A percentile compares a stretch with the other conserved stretches of the same genome.
These are phyloP conservation scores for Hippocampus zosterae DNA, from an alignment of 2,113 vertebrate genomes.

Conservation along the genomic window DNA sequence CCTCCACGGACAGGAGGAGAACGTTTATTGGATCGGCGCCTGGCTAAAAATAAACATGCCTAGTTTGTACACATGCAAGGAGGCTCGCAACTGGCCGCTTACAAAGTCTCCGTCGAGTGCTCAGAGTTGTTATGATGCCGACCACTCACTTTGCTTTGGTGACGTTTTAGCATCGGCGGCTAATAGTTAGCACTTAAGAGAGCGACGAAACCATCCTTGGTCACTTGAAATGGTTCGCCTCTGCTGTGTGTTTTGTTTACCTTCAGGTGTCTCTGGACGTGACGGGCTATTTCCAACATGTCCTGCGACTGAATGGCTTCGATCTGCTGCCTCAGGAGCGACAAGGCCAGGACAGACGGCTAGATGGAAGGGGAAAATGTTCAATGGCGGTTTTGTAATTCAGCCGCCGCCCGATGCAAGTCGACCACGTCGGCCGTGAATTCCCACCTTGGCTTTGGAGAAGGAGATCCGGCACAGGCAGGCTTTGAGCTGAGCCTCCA, in stretches of 20 bases:
- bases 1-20: not conserved
- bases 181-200: not conserved
- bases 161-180: not conserved
- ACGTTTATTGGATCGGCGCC: not conserved
- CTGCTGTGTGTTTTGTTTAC: slow-evolving; percentile 35
- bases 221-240: not conserved
- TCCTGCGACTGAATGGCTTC: slow-evolving; percentile 83
- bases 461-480: slow-evolving; percentile 90
- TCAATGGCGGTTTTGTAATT: not conserved
- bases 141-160: not conserved
- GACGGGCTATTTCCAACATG: slow-evolving; percentile 81
- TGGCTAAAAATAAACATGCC: not conserved
- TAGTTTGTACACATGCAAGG: not conserved
- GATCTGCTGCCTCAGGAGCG: slow-evolving; percentile 88
- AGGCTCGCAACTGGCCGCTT: not conserved
- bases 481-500: slow-evolving; percentile 96
- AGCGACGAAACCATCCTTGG: not conserved
- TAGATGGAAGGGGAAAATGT: slow-evolving; percentile 41
- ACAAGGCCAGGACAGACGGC: slow-evolving; percentile 92
- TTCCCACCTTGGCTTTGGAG: slow-evolving; percentile 94
- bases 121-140: not conserved
- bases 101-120: not conserved
- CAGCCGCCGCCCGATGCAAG: not conserved
- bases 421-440: not conserved
- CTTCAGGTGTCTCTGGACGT: slow-evolving; percentile 84